Evolutionary conservation across 1,140 invertebrate species (phyloP).

Genomic region (Atopsyche davidsoni): DNA sequence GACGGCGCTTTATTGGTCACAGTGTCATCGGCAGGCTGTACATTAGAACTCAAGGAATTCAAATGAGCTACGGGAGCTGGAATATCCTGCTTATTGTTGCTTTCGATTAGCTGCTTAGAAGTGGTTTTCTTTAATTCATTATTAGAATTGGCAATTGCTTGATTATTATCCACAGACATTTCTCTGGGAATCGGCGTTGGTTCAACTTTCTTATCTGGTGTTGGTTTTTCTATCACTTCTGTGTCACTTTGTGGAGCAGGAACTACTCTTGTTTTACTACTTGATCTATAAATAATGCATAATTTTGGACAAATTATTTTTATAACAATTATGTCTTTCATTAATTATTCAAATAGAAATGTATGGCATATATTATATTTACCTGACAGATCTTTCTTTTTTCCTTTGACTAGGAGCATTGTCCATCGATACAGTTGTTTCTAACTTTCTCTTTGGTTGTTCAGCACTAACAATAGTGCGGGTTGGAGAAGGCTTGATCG

Average conservation of each 20-base stretch:
- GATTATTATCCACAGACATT: conserved; percentile 16
- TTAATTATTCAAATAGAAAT: too few relatives aligned
- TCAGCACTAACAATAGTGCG: conserved; percentile 48
- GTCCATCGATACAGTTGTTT: conserved; percentile 62
- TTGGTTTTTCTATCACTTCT: neutral
- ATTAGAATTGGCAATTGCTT: neutral
- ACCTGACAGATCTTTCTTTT: conserved; percentile 52
- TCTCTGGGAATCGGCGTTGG: conserved; percentile 9
- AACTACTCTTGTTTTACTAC: conserved; percentile 14
- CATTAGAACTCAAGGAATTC: too few relatives aligned
- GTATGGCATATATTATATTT: conserved; percentile 4
- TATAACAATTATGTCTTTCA: neutral
- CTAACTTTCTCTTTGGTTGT: conserved; percentile 62
- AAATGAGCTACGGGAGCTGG: too few relatives aligned
- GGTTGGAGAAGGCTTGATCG: conserved; percentile 54
- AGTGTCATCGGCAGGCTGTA: too few relatives aligned
- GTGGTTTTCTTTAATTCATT: neutral
- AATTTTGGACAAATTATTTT: too few relatives aligned
- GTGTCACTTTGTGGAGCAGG: conserved; percentile 7
- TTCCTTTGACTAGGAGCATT: conserved; percentile 49
- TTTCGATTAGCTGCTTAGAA: too few relatives aligned
- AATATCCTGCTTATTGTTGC: too few relatives aligned
- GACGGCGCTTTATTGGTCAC: too few relatives aligned
- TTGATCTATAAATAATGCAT: conserved; percentile 18
- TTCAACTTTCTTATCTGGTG: conserved; percentile 13